Conservation (phyloP, 2,113 vertebrate species). For the Brachyistius frenatus region DNA sequence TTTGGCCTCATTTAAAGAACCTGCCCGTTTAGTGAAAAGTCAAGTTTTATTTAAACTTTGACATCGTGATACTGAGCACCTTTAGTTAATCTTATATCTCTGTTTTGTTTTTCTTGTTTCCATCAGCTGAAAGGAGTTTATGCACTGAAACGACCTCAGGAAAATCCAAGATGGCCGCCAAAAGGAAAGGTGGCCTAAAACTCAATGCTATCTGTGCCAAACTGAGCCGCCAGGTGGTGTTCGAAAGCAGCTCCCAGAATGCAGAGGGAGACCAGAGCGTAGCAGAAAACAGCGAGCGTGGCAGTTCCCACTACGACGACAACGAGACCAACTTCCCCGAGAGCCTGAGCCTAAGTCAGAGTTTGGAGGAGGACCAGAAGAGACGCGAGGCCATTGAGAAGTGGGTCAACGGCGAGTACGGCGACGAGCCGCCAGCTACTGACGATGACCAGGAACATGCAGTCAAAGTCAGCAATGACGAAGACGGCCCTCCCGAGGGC, state of each 20-base stretch:
- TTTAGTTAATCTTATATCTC: conserved; percentile 26
- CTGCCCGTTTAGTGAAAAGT: background rate
- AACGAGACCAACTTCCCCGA: conserved; percentile 84
- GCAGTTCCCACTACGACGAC: conserved; percentile 87
- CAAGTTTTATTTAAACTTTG: background rate
- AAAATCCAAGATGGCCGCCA: conserved; percentile 98
- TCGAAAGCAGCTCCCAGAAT: conserved; percentile 90
- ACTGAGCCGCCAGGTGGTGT: conserved; percentile 98
- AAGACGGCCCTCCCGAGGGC: conserved; percentile 91
- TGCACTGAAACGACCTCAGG: conserved; percentile 97
- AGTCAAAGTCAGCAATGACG: conserved; percentile 78
- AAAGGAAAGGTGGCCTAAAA: conserved; percentile 99
- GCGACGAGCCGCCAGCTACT: conserved; percentile 86
- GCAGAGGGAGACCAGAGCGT: conserved; percentile 87
- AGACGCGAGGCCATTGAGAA: conserved; percentile 98
- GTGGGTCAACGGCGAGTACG: conserved; percentile 98
- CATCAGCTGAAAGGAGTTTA: conserved; percentile 96
- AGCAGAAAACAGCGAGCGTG: conserved; percentile 86
- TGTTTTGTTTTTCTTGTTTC: conserved; percentile 40
- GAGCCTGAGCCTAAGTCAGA: conserved; percentile 85
- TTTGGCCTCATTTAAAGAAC: background rate
- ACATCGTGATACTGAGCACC: conserved; percentile 1
- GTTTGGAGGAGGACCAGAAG: conserved; percentile 93
- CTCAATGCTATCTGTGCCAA: conserved; percentile 99
- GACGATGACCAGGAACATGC: conserved; percentile 77